Evolutionary conservation across 2,888 invertebrate genomes (phyloP), one percentile per base, ranked within the genome.

Genomic region (Plemyria rubiginata): DNA sequence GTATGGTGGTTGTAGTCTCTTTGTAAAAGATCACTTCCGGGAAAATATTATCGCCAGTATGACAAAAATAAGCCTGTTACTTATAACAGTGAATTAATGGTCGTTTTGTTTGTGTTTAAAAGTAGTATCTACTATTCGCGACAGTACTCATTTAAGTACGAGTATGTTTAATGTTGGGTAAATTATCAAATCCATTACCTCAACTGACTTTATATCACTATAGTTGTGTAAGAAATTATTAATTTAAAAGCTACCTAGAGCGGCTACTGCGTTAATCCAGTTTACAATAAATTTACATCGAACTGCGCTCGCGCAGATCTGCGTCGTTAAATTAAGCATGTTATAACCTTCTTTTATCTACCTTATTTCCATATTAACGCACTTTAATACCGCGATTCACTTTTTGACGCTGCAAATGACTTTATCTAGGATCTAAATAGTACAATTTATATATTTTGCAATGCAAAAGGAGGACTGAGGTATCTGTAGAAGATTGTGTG

Each of bases 331-430:
- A 75, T 84, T 74, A 75, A 78, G 80, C 80, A 85, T 78, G 74
- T 86, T 86, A 86, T 75, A 81, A 76, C 78, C 83, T 83, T 83
- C 82, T 86, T 84, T 84, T 87, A 88, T 86, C 85, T 82, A 77
- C 70, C 71, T 73, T 64, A 79, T 88, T 87, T 82, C 77, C 87
- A 88, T 88, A 85, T 77, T 78, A 81, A 80, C 75, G 82, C 78
- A 85, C 74, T 83, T 85, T 83, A 83, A 76, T 75, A 72, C 70
- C 58, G 73, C 70, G 71, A 74, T 77, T 76, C 76, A 75, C 72
- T 74, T 75, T 83, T 83, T 83, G 83, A 87, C 82, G 81, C 82
- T 77, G 76, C 73, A 74, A 76, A 87, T 83, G 75, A 74, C 85
- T 86, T 79, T 82, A 87, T 86, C 82, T 73, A 70, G 79, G 76